These are phyloP conservation scores for Clavelina lepadiformis DNA, from an alignment of 23 tunicate species.

Conservation along the genomic window DNA sequence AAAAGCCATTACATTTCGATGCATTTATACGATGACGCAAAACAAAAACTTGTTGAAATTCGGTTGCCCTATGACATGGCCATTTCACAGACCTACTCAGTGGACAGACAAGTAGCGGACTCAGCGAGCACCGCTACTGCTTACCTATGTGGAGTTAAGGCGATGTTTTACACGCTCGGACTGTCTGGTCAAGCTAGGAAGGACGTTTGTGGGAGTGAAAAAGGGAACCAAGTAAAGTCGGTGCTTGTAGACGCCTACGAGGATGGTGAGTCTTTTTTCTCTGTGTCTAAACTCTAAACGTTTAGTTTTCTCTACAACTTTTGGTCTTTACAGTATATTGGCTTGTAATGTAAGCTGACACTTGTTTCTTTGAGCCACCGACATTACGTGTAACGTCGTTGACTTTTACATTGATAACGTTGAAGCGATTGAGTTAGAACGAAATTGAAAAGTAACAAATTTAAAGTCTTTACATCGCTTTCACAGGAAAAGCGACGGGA, in stretches of 20 bases:
- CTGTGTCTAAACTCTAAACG: background rate
- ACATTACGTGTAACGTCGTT: no score
- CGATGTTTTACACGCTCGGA: slow-evolving; percentile 38
- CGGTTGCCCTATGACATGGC: background rate
- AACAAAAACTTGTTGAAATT: background rate
- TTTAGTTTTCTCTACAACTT: background rate
- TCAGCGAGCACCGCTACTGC: slow-evolving; percentile 82
- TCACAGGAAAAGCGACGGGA: slow-evolving; percentile 64
- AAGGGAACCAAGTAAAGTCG: slow-evolving; percentile 38
- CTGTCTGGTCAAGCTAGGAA: slow-evolving; percentile 24
- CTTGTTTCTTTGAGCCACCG: no score
- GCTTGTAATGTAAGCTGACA: background rate
- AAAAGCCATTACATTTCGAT: background rate
- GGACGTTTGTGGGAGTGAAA: slow-evolving; percentile 14
- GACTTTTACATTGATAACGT: no score
- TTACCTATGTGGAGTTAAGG: slow-evolving; percentile 51
- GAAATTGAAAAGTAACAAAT: background rate
- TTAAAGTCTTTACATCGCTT: no score
- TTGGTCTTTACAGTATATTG: background rate
- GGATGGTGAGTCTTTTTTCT: slow-evolving; percentile 15
- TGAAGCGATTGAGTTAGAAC: background rate
- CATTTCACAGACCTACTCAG: slow-evolving; percentile 47
- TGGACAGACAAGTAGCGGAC: slow-evolving; percentile 58
- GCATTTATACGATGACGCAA: background rate
- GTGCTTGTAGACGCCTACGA: slow-evolving; percentile 51